These are phyloP conservation scores for Agrochola lychnidis DNA, from an alignment of 2,888 invertebrate genomes.

Conservation along the genomic window DNA sequence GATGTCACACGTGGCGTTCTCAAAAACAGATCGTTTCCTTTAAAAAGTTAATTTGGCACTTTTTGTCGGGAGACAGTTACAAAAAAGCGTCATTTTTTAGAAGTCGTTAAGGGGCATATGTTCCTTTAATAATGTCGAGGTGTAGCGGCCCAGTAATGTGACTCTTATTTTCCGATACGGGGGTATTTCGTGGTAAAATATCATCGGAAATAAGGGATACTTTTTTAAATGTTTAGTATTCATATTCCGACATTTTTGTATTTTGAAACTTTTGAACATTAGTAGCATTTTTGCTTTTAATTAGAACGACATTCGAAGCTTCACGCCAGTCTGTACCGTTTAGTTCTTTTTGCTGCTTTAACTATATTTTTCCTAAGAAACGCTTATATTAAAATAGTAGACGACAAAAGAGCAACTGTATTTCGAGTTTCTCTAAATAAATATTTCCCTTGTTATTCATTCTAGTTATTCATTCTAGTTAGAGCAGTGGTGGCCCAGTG, in stretches of 20 bases:
- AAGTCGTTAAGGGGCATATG: slow-evolving; percentile 85
- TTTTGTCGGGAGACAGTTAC: slow-evolving; percentile 82
- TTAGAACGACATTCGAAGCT: slow-evolving; percentile 24
- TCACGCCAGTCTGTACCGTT: not conserved
- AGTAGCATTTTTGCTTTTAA: slow-evolving; percentile 8
- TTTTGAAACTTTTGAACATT: slow-evolving; percentile 20
- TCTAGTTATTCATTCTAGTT: no score
- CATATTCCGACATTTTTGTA: slow-evolving; percentile 48
- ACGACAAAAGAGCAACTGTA: not conserved
- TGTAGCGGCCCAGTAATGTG: slow-evolving; percentile 85
- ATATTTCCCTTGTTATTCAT: not conserved
- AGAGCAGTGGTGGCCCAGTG: no score
- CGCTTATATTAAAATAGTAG: slow-evolving; percentile 3
- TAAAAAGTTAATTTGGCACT: slow-evolving; percentile 90
- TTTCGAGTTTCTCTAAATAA: not conserved
- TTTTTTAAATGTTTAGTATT: slow-evolving; percentile 48
- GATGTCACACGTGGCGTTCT: slow-evolving; percentile 88
- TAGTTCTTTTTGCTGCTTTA: not conserved
- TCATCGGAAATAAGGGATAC: slow-evolving; percentile 58
- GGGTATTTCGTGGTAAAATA: slow-evolving; percentile 66
- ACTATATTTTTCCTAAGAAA: not conserved
- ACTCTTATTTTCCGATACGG: slow-evolving; percentile 83
- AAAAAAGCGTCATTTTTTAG: slow-evolving; percentile 87
- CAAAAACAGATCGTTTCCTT: slow-evolving; percentile 90
- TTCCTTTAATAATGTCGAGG: slow-evolving; percentile 83